phyloP scores from a whole-genome alignment of 2,797 vertebrate species.

The Lepus oiostolus region DNA sequence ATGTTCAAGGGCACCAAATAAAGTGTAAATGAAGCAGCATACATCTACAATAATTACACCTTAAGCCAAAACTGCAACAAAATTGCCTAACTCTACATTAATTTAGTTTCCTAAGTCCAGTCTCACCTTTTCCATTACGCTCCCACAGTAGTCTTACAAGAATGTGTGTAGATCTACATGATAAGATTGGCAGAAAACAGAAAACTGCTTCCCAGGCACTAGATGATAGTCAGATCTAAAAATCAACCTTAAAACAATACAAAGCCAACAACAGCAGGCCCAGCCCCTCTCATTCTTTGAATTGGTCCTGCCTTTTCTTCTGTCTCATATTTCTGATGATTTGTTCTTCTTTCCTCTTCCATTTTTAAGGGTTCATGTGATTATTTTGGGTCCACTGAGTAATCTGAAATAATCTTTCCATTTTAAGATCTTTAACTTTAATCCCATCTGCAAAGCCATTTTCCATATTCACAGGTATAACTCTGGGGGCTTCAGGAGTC shows the following conservation, averaged over 20 bases:
- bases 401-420: background rate
- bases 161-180: background rate
- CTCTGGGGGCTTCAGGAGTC: background rate
- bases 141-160: conserved; percentile 25
- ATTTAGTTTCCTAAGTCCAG: conserved; percentile 1
- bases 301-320: background rate
- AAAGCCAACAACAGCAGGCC: background rate
- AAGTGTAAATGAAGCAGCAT: background rate
- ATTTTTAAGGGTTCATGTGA: conserved; percentile 5
- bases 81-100: conserved; percentile 5
- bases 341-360: background rate
- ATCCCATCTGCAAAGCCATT: background rate
- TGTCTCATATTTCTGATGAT: background rate
- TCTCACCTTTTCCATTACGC: background rate
- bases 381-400: background rate
- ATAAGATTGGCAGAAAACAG: conserved; percentile 40
- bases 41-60: conserved; percentile 7
- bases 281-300: background rate
- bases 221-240: conserved; percentile 28
- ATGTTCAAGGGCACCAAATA: background rate
- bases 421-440: background rate
- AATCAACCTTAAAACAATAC: conserved; percentile 64
- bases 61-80: background rate
- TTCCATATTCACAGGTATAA: background rate
- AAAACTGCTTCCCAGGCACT: conserved; percentile 2